Evolutionary conservation across 2,888 invertebrate genomes (phyloP).

Genomic region (Nineta flava): DNA sequence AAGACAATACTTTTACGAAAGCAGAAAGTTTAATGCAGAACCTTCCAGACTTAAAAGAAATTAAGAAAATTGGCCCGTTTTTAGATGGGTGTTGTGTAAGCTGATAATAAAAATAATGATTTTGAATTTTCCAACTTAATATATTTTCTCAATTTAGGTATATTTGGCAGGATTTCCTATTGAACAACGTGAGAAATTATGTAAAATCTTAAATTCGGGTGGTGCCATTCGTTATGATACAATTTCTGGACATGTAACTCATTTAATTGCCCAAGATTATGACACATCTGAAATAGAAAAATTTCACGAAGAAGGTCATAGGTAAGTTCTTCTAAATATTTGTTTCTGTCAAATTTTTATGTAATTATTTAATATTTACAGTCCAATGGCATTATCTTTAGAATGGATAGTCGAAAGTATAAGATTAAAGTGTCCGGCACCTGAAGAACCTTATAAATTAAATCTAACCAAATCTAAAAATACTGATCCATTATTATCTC

Average conservation of each 20-base stretch:
- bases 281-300: constrained; percentile 30
- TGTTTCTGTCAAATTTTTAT: neutral
- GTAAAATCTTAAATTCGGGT: constrained; percentile 52
- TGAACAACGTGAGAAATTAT: constrained; percentile 47
- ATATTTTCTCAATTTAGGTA: constrained; percentile 29
- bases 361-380: constrained; percentile 15
- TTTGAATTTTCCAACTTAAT: constrained; percentile 18
- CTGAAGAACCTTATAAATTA: constrained; percentile 28
- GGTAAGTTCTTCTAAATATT: constrained; percentile 8
- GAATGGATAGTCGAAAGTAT: constrained; percentile 67
- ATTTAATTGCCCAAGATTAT: constrained; percentile 56
- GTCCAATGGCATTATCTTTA: constrained; percentile 45
- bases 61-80: constrained; percentile 61
- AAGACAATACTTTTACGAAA: too few relatives aligned
- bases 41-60: constrained; percentile 38
- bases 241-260: constrained; percentile 61
- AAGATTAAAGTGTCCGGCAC: constrained; percentile 37
- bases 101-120: constrained; percentile 11
- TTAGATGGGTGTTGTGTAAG: constrained; percentile 78
- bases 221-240: constrained; percentile 72
- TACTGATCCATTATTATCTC: constrained; percentile 21
- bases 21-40: neutral
- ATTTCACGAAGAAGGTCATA: constrained; percentile 15
- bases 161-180: constrained; percentile 50
- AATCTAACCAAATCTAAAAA: constrained; percentile 9